These are phyloP conservation scores for Chirona hameri DNA, from an alignment of 2,888 invertebrate species.

Conservation along the genomic window DNA sequence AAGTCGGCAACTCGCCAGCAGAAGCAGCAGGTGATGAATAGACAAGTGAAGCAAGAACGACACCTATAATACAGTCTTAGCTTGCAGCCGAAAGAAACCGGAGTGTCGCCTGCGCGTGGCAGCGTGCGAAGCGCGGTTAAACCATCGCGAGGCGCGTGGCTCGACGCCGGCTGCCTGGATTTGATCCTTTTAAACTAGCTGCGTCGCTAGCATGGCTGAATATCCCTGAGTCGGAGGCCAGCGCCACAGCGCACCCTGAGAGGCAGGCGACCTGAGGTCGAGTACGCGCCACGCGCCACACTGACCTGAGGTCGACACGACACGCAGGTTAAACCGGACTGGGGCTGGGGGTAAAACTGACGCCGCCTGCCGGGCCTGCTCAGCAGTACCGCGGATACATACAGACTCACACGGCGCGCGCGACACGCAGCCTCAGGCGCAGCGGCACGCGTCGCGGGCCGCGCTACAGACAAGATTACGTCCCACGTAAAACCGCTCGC, in stretches of 20 bases:
- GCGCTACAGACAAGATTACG: neutral
- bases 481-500: neutral
- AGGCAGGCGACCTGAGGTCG: neutral
- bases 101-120: neutral
- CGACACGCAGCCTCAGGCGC: too few relatives aligned
- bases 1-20: neutral
- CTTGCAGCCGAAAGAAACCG: neutral
- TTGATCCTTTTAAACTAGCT: slow-evolving; percentile 2
- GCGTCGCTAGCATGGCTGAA: neutral
- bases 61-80: neutral
- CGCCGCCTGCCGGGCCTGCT: neutral
- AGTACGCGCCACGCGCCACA: too few relatives aligned
- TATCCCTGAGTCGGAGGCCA: neutral
- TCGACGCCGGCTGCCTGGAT: neutral
- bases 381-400: neutral
- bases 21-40: neutral
- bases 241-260: neutral
- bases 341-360: too few relatives aligned
- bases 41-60: neutral
- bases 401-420: too few relatives aligned
- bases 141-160: neutral
- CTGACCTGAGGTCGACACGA: too few relatives aligned
- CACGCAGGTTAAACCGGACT: too few relatives aligned
- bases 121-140: neutral
- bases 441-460: too few relatives aligned